Conservation (phyloP, 2,888 invertebrate genomes). For the Oasisia sp. region DNA sequence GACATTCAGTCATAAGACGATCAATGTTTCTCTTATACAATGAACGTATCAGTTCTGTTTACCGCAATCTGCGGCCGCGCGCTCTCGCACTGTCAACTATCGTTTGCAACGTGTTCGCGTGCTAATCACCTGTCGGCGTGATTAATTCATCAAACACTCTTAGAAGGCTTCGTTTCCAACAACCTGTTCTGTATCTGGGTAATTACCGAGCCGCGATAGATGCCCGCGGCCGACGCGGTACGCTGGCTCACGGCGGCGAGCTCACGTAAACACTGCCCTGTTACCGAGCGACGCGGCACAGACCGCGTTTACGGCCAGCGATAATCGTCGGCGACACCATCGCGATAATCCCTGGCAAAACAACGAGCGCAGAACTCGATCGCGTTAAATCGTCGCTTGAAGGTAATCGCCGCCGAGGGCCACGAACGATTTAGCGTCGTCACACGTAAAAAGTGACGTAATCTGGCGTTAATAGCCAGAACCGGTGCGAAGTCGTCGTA, state of each 20-base stretch:
- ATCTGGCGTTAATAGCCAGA: constrained; percentile 4
- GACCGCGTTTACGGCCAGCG: background rate
- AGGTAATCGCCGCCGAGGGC: background rate
- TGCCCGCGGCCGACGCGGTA: background rate
- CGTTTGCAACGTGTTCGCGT: background rate
- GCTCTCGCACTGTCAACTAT: background rate
- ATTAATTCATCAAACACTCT: background rate
- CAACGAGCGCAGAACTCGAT: background rate
- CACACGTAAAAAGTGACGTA: background rate
- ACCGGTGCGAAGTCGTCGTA: background rate
- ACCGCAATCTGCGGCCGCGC: background rate
- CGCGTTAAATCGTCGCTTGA: background rate
- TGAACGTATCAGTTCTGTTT: background rate
- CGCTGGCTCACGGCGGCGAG: background rate
- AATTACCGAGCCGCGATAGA: background rate
- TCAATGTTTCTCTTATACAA: background rate
- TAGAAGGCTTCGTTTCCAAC: background rate
- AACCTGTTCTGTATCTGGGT: background rate
- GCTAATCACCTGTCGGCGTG: background rate
- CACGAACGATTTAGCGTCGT: constrained; percentile 10
- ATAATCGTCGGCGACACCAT: background rate
- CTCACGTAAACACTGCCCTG: background rate
- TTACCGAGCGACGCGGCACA: background rate
- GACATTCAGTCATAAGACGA: background rate
- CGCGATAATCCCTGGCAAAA: background rate